Base-by-base conservation (phyloP, 2,888 invertebrate genomes). In the Nycteola revayana region DNA sequence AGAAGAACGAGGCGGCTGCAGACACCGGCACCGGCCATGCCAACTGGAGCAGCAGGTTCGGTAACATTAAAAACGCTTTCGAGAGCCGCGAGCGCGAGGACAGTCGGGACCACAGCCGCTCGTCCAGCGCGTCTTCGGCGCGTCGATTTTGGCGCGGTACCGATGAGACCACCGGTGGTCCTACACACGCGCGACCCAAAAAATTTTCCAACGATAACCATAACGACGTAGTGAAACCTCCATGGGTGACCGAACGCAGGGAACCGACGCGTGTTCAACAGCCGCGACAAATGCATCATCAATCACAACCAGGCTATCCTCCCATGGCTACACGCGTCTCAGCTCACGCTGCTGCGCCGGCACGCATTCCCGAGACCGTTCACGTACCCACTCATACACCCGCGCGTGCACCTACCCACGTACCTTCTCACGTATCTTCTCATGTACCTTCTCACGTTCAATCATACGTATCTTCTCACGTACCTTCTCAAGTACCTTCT, bases 31-130 rank as follows among this genome's bases (percentile, higher is more conserved):
- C 64, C 26, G 76, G 81, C 32, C 49, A 87, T 21, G 60, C 92
- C 21, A 94, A 95, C 60, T 96, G 96, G 96, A 94, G 92, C 58
- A 94, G 90, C 60, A 91, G 95, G 44, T 96, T 96, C 67, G 95
- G 95, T 0, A 93, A 94, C 56, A 94, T 96, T 20, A 96, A 95
- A 73, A 94, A 94, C 21, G 90, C 93, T 0, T 96, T 96, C 67
- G 96, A 96, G 66, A 91, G 90, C 25, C 87, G 77, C 8, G 85
- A 84, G 23, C 66, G 61, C 1, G 76, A 75, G 1, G 80, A 78
- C 9, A 40, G 30, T 28, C 36, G 17, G 14, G 33, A 25, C 10
- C 63, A 62, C 32, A 73, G 74, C 33, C 65, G 86, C n/a, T 80
- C 87, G 3, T 78, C 86, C n/a, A 89, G 85, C 47, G 69, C 82